Base-by-base conservation (phyloP, 2,888 invertebrate species). In the Parnassius apollo region DNA sequence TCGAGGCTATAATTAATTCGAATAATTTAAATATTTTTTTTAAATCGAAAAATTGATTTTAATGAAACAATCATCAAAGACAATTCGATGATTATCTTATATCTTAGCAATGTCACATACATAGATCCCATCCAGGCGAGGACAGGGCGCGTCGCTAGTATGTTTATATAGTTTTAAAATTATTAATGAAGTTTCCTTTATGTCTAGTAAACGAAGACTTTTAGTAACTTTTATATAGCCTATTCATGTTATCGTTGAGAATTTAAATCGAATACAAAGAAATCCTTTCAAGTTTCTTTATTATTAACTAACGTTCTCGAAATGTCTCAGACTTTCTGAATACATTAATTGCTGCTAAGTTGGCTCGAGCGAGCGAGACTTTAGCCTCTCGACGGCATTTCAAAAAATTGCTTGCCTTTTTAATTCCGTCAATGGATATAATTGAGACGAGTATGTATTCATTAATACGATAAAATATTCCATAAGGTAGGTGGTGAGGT, bases 261-360 rank as follows among this genome's bases (percentile, higher is more conserved):
- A 55, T 49, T 49, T 44, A 9, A 55, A 54, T 54, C 22, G 42
- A 56, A 56, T 61, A 9, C n/a, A 59, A 42, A 49, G n/a, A 59
- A 59, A 51, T 51, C 45, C 3, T 51, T 57, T 56, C 56, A 45
- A 11, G 46, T 42, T 56, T 45, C 57, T 52, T 61, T 25, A 61
- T 50, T 61, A 25, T 61, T 45, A 61, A 13, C 13, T 8, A 61
- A 56, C 60, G 44, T 50, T 56, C 45, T 11, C 10, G 25, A 35
- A 50, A 44, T 51, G 22, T 25, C 51, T 44, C 51, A 9, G 12
- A 10, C 13, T 42, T 35, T 22, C 42, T 61, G 61, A 61, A 61
- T 57, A 56, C 45, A 13, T 49, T 51, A 46, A 61, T 50, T 56
- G 61, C 51, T 61, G 22, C 11, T 48, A 49, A 22, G 49, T 48